Base-by-base conservation (phyloP, 2,113 vertebrate species). In the Hydrochoerus hydrochaeris region DNA sequence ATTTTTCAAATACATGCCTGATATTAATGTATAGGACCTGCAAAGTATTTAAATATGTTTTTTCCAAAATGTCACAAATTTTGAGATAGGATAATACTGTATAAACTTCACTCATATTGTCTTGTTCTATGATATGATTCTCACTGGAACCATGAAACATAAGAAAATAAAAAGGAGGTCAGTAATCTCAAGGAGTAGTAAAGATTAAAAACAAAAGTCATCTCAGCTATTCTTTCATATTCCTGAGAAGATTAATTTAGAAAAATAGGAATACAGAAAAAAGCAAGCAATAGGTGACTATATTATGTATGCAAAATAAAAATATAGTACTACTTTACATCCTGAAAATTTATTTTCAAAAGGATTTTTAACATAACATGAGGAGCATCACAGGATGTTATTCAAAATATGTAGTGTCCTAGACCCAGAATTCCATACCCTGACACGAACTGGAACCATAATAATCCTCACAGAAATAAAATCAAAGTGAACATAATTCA, bases 321-420 rank as follows among this genome's bases (percentile, higher is more conserved):
- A 87, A 92, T 80, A 17, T 81, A 88, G 7, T 3, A 69, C 52
- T 80, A 7, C 16, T 90, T 94, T 65, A 67, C 89, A 73, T 71
- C 20, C n/a, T 57, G 2, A 85, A 86, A 71, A n/a, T 62, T 19
- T 84, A 78, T 88, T 96, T 97, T 60, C 52, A 93, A 73, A 13
- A 38, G 12, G 0, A 65, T 91, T 5, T 44, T 35, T 4, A 77
- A 24, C 12, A 54, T 38, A 88, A 57, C 8, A 60, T 30, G 85
- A 81, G 54, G 0, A 73, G 2, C 63, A 28, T 10, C 28, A 81
- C 8, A 28, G 52, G 9, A 10, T 44, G 24, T 75, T 88, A 67
- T 19, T 82, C 30, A 97, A 60, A 94, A 78, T 83, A 14, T 30
- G 7, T 75, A 30, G 13, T 88, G 10, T 3, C 5, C 26, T 85